Base-by-base conservation (phyloP, 2,113 vertebrate species). In the Mionectes macconnelli region DNA sequence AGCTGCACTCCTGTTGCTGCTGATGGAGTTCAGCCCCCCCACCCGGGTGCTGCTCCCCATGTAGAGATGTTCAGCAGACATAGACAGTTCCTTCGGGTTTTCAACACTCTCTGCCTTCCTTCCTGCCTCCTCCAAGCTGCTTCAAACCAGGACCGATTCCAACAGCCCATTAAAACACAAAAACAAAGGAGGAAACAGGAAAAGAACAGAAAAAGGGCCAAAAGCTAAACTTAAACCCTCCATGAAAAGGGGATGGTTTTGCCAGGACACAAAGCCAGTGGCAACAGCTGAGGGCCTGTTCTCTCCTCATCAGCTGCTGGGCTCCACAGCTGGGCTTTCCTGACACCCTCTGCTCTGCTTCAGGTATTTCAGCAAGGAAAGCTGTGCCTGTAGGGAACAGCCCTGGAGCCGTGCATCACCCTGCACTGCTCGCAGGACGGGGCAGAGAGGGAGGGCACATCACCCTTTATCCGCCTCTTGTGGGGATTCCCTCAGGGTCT, bases 171-270 rank as follows among this genome's bases (percentile, higher is more conserved):
- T 42, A 93, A 91, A 88, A 80, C 30, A 49, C 11, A 14, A 50
- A 4, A 8, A 67, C 79, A 83, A 44, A 77, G 59, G 24, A 27
- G 28, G 84, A 93, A 94, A 81, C 57, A 66, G 49, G 73, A 78
- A 87, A 80, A 79, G 59, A 72, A 66, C 6, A 76, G 57, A 76
- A 76, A 84, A 78, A 66, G 35, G 42, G 79, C 59, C 87, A 96
- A 69, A 60, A 93, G 87, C 89, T 86, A 79, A 92, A 87, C 69
- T 87, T 86, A 89, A 88, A 79, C 33, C 64, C 49, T 14, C 74
- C 57, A 14, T 44, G 78, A 87, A 75, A 85, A 74, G 64, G 57
- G 39, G 31, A 18, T 78, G 72, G n/a, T 81, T 96, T 78, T 92
- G 79, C 85, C 80, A 90, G 68, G 88, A 94, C 53, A 72, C 30